Evolutionary conservation across 35 echinoderm and acorn worm genomes (phyloP).

Genomic region (Heliocidaris erythrogramma): DNA sequence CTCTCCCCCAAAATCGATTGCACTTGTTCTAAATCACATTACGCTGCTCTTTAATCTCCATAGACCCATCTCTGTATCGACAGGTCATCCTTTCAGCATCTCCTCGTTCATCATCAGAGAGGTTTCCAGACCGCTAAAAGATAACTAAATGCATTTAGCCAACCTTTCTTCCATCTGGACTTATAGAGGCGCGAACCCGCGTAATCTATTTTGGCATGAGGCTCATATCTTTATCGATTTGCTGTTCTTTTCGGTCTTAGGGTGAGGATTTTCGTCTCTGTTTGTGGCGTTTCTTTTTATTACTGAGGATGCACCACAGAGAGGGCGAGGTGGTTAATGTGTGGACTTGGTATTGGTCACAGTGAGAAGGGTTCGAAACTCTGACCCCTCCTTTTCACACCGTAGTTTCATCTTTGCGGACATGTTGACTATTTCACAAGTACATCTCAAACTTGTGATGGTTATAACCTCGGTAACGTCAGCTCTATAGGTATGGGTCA

Average conservation of each 20-base stretch:
- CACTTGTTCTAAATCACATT: conserved; percentile 20
- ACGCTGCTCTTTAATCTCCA: conserved; percentile 8
- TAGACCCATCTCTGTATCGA: neutral
- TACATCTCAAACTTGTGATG: no score
- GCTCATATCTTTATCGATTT: conserved; percentile 4
- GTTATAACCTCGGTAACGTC: no score
- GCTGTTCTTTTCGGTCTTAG: neutral
- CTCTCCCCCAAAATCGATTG: neutral
- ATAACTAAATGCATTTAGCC: conserved; percentile 20
- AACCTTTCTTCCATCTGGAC: neutral
- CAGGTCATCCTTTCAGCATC: neutral
- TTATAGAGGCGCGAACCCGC: neutral
- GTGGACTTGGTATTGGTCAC: no score
- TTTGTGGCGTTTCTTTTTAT: neutral
- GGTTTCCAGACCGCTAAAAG: neutral
- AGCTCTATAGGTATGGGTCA: no score
- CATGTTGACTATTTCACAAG: no score
- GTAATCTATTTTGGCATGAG: conserved; percentile 3
- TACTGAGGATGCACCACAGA: neutral
- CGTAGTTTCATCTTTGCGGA: no score
- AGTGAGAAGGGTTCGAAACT: no score
- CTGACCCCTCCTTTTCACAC: no score
- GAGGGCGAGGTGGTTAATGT: no score
- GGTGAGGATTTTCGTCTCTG: neutral
- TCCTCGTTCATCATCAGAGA: neutral